phyloP scores from a whole-genome alignment of 1,140 invertebrate species.

The Meloidogyne floridensis region DNA sequence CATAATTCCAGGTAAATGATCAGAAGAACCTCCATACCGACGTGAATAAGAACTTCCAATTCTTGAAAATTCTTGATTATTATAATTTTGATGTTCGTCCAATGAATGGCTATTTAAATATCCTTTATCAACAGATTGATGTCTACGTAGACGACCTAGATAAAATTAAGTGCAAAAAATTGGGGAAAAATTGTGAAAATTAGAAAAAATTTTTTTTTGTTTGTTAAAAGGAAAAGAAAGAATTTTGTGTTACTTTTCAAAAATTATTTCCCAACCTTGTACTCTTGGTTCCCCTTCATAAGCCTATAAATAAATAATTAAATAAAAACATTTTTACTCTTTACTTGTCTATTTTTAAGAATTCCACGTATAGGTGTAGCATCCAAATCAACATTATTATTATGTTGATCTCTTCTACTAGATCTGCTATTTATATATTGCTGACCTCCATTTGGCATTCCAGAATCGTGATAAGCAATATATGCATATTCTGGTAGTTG shows the following conservation, averaged over 20 bases:
- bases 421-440: not conserved
- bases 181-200: constrained; percentile 1
- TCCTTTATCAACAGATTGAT: constrained; percentile 33
- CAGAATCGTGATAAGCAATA: constrained; percentile 60
- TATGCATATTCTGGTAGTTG: constrained; percentile 55
- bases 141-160: constrained; percentile 30
- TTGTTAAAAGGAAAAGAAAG: not conserved
- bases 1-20: constrained; percentile 17
- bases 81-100: constrained; percentile 1
- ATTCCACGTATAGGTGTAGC: constrained; percentile 55
- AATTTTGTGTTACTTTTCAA: no score
- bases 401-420: constrained; percentile 36
- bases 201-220: constrained; percentile 1
- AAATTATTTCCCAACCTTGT: not conserved
- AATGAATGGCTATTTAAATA: constrained; percentile 17
- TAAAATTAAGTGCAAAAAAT: not conserved
- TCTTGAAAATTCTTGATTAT: not conserved
- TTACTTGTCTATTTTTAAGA: constrained; percentile 63
- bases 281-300: constrained; percentile 52
- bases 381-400: constrained; percentile 41
- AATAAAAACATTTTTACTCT: not conserved
- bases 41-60: constrained; percentile 5
- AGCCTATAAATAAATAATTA: constrained; percentile 36
- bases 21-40: constrained; percentile 23
- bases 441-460: constrained; percentile 16